A percentile compares a stretch with the other conserved stretches of the same genome.
These are phyloP conservation scores for Oenanthe oenanthe DNA, from an alignment of 2,113 vertebrate genomes.

Conservation along the genomic window DNA sequence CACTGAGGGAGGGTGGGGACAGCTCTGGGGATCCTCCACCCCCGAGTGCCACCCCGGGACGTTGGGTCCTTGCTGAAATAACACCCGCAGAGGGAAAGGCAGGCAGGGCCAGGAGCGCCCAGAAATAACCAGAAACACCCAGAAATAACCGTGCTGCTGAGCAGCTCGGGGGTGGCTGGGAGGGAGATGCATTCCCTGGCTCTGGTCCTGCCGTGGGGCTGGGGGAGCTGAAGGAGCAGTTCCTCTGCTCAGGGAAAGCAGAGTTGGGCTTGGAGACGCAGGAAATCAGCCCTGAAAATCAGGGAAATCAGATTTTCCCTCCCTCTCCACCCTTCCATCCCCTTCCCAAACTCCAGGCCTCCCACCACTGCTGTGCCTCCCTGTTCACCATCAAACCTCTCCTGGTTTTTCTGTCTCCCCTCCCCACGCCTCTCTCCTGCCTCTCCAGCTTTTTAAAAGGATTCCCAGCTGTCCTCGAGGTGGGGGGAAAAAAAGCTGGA, in stretches of 20 bases:
- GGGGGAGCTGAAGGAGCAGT: background rate
- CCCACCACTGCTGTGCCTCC: background rate
- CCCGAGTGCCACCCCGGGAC: rapidly evolving
- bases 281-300: background rate
- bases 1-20: background rate
- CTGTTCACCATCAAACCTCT: background rate
- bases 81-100: background rate
- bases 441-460: background rate
- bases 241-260: background rate
- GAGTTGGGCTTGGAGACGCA: background rate
- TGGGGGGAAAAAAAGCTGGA: background rate
- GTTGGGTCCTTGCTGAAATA: background rate
- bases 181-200: conserved; percentile 4
- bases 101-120: conserved; percentile 33
- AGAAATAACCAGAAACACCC: background rate
- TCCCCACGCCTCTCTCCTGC: rapidly evolving
- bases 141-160: background rate
- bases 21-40: background rate
- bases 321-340: background rate
- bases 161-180: background rate
- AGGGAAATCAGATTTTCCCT: background rate
- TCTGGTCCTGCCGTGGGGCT: background rate
- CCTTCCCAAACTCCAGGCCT: background rate
- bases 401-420: rapidly evolving
- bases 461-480: background rate